These are phyloP conservation scores for Solenopsis fugax DNA, from an alignment of 1,140 invertebrate species.

Conservation along the genomic window DNA sequence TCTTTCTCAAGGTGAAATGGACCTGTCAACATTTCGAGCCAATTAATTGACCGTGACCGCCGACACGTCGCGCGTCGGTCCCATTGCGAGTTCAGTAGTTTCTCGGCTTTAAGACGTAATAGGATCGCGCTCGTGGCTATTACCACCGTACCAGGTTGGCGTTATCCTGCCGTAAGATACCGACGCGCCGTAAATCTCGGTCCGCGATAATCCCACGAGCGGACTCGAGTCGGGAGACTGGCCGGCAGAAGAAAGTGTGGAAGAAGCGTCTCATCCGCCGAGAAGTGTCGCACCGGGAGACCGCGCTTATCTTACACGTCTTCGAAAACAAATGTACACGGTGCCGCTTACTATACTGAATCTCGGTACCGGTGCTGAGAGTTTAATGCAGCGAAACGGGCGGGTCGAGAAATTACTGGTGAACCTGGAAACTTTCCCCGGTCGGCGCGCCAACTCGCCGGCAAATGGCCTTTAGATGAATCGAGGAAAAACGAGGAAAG, in stretches of 20 bases:
- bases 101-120: constrained; percentile 62
- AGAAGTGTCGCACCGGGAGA: constrained; percentile 52
- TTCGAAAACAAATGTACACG: constrained; percentile 49
- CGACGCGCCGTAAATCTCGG: constrained; percentile 73
- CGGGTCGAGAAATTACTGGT: background rate
- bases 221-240: constrained; percentile 47
- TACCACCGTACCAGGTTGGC: constrained; percentile 59
- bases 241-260: constrained; percentile 6
- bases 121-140: constrained; percentile 63
- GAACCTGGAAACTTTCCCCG: background rate
- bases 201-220: constrained; percentile 76
- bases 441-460: background rate
- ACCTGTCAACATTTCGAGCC: constrained; percentile 1
- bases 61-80: background rate
- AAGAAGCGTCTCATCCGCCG: constrained; percentile 1
- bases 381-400: constrained; percentile 34
- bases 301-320: constrained; percentile 54
- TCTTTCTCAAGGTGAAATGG: background rate
- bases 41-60: constrained; percentile 8
- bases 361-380: constrained; percentile 27
- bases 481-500: background rate
- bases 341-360: constrained; percentile 29
- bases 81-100: background rate
- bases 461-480: constrained; percentile 24
- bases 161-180: constrained; percentile 64